These are phyloP conservation scores for Lomographa bimaculata DNA, from an alignment of 2,888 invertebrate genomes.

Conservation along the genomic window DNA sequence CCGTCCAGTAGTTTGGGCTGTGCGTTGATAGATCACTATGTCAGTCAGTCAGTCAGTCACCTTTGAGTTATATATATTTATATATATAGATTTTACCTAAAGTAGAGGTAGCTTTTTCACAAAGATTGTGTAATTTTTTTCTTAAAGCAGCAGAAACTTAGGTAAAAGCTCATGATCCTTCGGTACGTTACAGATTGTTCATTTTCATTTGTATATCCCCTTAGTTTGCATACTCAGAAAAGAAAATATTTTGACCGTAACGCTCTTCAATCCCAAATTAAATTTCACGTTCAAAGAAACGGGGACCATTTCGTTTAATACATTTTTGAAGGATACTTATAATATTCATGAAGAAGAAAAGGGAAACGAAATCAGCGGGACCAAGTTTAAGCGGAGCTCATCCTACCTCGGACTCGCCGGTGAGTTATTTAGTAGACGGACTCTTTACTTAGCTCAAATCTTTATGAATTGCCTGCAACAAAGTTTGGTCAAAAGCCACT, in stretches of 20 bases:
- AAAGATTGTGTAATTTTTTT: no score
- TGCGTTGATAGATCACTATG: no score
- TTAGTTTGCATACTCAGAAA: constrained; percentile 15
- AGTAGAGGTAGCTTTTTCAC: no score
- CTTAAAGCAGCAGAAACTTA: no score
- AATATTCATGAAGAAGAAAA: constrained; percentile 46
- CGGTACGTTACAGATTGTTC: constrained; percentile 13
- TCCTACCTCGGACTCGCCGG: constrained; percentile 25
- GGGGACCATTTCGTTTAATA: constrained; percentile 46
- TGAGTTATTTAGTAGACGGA: constrained; percentile 30
- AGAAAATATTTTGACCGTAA: constrained; percentile 43
- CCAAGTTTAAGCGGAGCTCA: constrained; percentile 36
- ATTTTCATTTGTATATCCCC: constrained; percentile 16
- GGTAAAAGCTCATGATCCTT: constrained; percentile 4
- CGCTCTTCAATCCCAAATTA: constrained; percentile 39
- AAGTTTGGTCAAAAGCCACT: constrained; percentile 7
- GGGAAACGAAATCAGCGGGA: constrained; percentile 42
- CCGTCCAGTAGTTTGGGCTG: no score
- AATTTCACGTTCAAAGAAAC: constrained; percentile 45
- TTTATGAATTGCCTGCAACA: constrained; percentile 18
- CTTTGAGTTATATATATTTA: no score
- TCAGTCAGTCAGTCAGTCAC: no score
- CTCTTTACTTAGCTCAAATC: constrained; percentile 28
- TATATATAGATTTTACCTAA: no score
- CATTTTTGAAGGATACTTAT: constrained; percentile 45